These are phyloP conservation scores for Machaerirhynchus nigripectus DNA, from an alignment of 2,113 vertebrate species.

Conservation along the genomic window DNA sequence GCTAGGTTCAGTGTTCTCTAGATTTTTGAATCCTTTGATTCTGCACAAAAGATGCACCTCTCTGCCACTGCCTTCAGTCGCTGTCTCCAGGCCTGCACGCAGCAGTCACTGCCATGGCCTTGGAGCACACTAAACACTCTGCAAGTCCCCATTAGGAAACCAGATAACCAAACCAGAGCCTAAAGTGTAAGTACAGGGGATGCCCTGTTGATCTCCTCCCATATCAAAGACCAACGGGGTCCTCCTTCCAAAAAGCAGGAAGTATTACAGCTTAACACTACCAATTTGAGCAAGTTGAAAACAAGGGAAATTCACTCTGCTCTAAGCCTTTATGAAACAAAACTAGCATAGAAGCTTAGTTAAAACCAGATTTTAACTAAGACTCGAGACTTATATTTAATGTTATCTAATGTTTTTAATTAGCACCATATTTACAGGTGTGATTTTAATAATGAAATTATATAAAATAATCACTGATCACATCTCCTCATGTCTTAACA, in stretches of 20 bases:
- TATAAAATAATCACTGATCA: neutral
- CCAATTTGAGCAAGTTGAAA: neutral
- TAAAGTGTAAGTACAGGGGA: neutral
- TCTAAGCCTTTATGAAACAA: neutral
- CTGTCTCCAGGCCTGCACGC: neutral
- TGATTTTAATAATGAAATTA: neutral
- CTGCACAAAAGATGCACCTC: too few relatives aligned
- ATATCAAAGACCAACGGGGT: neutral
- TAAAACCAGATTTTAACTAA: neutral
- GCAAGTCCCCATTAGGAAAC: neutral
- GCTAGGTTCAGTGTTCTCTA: neutral
- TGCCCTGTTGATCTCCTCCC: neutral
- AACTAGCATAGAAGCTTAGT: neutral
- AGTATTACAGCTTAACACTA: neutral
- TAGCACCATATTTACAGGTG: neutral
- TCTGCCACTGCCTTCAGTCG: neutral
- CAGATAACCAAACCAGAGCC: neutral
- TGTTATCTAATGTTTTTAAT: neutral
- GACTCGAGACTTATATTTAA: neutral
- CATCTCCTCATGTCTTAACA: neutral
- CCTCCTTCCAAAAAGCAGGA: neutral
- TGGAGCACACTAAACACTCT: rapidly evolving
- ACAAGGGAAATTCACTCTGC: neutral
- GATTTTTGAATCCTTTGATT: neutral
- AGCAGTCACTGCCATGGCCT: neutral